phyloP scores from a whole-genome alignment of 2,888 invertebrate genomes.

The Tetramorium bicarinatum region DNA sequence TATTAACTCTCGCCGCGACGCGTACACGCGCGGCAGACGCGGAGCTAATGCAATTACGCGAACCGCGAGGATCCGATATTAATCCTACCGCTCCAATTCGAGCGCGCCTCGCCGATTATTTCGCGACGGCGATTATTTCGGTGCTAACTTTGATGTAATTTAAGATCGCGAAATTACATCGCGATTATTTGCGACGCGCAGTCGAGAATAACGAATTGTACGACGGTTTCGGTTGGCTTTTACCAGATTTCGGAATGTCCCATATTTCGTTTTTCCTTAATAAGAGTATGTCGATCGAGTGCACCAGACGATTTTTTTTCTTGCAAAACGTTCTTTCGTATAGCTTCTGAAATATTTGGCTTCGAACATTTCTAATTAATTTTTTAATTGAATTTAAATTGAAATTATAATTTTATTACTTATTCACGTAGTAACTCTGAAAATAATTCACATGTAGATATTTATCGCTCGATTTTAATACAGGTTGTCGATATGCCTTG shows the following conservation, averaged over 20 bases:
- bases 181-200: conserved; percentile 12
- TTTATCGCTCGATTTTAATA: background rate
- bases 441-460: background rate
- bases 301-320: background rate
- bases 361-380: background rate
- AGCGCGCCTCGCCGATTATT: conserved; percentile 37
- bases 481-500: background rate
- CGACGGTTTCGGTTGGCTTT: background rate
- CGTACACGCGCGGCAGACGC: conserved; percentile 17
- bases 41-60: conserved; percentile 46
- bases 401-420: background rate
- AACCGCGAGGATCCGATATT: conserved; percentile 53
- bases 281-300: background rate
- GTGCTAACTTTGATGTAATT: conserved; percentile 21
- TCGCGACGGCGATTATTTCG: conserved; percentile 28
- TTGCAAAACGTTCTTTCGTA: background rate
- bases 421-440: background rate
- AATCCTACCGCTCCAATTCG: conserved; percentile 40
- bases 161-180: conserved; percentile 8
- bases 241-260: background rate
- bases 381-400: background rate
- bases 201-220: background rate
- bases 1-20: conserved; percentile 63
- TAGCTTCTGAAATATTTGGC: background rate
- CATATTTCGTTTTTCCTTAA: background rate